Percentiles rank a stretch among this genome's conserved stretches.
These are phyloP conservation scores for Leucozona laternaria DNA, from an alignment of 2,888 invertebrate genomes.

Conservation along the genomic window DNA sequence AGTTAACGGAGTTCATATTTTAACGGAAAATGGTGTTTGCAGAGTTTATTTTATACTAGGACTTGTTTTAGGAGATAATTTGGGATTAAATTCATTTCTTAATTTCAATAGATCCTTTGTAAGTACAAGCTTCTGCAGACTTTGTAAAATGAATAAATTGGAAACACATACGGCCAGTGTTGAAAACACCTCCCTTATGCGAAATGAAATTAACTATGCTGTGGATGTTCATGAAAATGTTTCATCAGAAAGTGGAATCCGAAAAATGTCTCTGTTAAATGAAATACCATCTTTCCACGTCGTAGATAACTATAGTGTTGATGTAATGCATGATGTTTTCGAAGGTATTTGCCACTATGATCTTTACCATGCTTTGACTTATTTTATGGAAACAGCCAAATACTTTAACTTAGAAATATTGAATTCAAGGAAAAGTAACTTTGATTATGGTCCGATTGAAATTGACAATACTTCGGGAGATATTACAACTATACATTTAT, in stretches of 20 bases:
- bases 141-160: constrained; percentile 3
- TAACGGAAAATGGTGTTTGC: background rate
- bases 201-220: background rate
- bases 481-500: constrained; percentile 54
- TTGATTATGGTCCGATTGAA: constrained; percentile 40
- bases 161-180: background rate
- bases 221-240: background rate
- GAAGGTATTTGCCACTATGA: constrained; percentile 4
- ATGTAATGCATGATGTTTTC: too few species aligned
- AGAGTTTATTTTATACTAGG: background rate
- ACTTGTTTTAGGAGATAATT: too few species aligned
- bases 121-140: constrained; percentile 8
- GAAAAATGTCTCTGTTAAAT: background rate
- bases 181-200: background rate
- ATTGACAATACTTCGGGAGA: constrained; percentile 34
- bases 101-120: constrained; percentile 14
- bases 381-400: constrained; percentile 5
- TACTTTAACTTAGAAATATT: constrained; percentile 34
- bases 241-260: background rate
- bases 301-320: too few species aligned
- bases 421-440: constrained; percentile 42
- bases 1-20: background rate
- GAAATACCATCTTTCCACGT: constrained; percentile 6
- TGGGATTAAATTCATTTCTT: constrained; percentile 9
- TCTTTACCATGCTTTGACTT: background rate